Conservation (phyloP, 2,888 invertebrate genomes). For the Meandrusa payeni region DNA sequence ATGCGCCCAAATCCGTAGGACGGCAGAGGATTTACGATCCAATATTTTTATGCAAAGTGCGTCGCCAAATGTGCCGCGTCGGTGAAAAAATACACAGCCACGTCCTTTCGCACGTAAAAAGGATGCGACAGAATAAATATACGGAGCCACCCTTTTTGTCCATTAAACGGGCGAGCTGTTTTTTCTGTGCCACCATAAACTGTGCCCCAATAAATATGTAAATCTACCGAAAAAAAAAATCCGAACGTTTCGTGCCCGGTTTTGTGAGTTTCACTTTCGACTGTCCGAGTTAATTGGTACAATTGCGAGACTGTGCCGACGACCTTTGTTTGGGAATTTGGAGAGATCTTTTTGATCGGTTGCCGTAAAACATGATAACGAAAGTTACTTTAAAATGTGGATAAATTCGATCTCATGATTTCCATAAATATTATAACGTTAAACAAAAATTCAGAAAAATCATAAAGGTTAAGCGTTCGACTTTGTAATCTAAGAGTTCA, state of each 20-base stretch:
- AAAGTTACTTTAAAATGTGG: too few relatives aligned
- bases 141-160: constrained; percentile 79
- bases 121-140: constrained; percentile 80
- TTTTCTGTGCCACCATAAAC: constrained; percentile 75
- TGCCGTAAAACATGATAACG: neutral
- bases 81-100: constrained; percentile 69
- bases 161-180: constrained; percentile 75
- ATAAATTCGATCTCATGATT: too few relatives aligned
- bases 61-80: constrained; percentile 76
- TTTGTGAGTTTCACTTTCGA: constrained; percentile 74
- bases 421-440: too few relatives aligned
- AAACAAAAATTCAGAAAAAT: too few relatives aligned
- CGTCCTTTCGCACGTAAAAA: constrained; percentile 77
- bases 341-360: constrained; percentile 2
- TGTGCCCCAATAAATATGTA: constrained; percentile 81
- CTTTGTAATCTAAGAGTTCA: too few relatives aligned
- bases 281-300: constrained; percentile 68
- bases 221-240: constrained; percentile 68
- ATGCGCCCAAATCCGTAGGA: constrained; percentile 64
- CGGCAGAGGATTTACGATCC: constrained; percentile 69
- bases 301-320: constrained; percentile 54
- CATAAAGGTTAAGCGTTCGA: too few relatives aligned
- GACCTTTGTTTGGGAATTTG: constrained; percentile 47
- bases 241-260: constrained; percentile 46
- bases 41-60: constrained; percentile 79